Conservation (phyloP, 2,888 invertebrate species). For the Cephus pygmeus region DNA sequence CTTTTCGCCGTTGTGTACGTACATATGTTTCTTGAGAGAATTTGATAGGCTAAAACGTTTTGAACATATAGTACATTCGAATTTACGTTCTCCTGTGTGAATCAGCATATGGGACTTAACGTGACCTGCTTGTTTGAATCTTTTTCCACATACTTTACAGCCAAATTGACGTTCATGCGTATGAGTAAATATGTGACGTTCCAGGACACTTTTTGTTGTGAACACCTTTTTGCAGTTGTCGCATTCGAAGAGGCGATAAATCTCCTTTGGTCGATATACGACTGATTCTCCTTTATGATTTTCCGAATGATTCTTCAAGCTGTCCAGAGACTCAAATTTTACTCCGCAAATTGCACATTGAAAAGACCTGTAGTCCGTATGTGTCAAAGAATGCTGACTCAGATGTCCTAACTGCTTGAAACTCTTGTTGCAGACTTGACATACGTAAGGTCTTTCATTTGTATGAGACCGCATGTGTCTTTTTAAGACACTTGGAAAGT, state of each 20-base stretch:
- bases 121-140: constrained; percentile 67
- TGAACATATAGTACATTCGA: constrained; percentile 68
- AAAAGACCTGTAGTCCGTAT: constrained; percentile 50
- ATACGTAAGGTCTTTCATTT: constrained; percentile 53
- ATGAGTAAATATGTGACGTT: constrained; percentile 68
- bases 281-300: constrained; percentile 34
- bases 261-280: constrained; percentile 23
- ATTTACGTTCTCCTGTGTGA: constrained; percentile 69
- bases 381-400: constrained; percentile 52
- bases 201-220: constrained; percentile 68
- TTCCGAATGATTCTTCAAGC: constrained; percentile 43
- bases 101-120: constrained; percentile 66
- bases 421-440: constrained; percentile 51
- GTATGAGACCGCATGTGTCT: constrained; percentile 55
- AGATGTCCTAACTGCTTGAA: constrained; percentile 55
- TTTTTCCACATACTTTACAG: constrained; percentile 68
- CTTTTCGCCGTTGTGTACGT: constrained; percentile 60
- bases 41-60: constrained; percentile 68
- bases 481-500: constrained; percentile 53
- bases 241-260: constrained; percentile 59
- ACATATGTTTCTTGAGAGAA: constrained; percentile 66
- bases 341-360: constrained; percentile 44
- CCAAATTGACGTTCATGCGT: constrained; percentile 63
- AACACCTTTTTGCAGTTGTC: constrained; percentile 69
- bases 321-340: constrained; percentile 46